Evolutionary conservation across 2,113 vertebrate species (phyloP).

Genomic region (Craseonycteris thonglongyai): DNA sequence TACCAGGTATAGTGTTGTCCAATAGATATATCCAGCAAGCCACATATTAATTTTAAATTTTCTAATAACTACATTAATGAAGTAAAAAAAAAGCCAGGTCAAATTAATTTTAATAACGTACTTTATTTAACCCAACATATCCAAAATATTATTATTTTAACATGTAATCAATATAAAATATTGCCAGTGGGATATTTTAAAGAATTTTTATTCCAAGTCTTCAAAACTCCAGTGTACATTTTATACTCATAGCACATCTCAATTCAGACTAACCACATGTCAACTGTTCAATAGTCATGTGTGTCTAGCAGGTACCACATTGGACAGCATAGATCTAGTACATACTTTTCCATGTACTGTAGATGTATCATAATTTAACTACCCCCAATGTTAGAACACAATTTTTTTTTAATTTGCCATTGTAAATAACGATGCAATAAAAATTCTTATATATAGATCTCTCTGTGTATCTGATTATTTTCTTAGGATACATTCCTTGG

Average conservation of each 20-base stretch:
- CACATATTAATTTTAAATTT: not conserved
- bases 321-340: not conserved
- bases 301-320: not conserved
- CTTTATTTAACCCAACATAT: not conserved
- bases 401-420: not conserved
- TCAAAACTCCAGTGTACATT: not conserved
- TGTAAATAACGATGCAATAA: not conserved
- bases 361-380: not conserved
- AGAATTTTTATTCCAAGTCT: not conserved
- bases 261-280: not conserved
- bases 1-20: not conserved
- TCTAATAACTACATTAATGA: not conserved
- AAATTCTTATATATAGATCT: not conserved
- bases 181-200: not conserved
- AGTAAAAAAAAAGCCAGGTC: slow-evolving; percentile 14
- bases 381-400: not conserved
- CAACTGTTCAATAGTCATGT: not conserved
- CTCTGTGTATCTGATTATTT: not conserved
- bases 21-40: not conserved
- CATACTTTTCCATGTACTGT: not conserved
- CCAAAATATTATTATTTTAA: not conserved
- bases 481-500: not conserved
- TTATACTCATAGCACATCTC: not conserved
- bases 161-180: not conserved
- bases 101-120: not conserved